These are phyloP conservation scores for Physocephala rufipes DNA, from an alignment of 2,888 invertebrate species.

Conservation along the genomic window DNA sequence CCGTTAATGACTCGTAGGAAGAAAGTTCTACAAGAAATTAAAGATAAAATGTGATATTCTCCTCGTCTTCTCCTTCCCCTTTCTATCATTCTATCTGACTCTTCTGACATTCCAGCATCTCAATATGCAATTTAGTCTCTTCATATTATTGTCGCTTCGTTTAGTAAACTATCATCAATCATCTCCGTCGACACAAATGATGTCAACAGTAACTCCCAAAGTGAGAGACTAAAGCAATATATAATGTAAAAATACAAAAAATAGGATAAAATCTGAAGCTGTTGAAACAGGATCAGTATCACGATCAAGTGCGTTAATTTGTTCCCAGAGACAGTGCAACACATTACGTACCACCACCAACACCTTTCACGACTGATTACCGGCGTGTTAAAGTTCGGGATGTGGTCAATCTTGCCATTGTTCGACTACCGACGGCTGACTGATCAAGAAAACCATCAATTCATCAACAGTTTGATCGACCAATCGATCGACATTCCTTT, in stretches of 20 bases:
- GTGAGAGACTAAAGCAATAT: background rate
- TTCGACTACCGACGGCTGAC: too few relatives aligned
- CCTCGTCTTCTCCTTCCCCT: background rate
- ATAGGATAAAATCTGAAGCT: background rate
- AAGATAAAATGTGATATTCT: background rate
- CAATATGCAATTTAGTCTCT: conserved; percentile 9
- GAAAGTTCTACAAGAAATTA: too few relatives aligned
- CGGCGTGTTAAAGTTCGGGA: background rate
- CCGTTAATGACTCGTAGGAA: conserved; percentile 32
- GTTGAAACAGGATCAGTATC: background rate
- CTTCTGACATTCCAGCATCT: background rate
- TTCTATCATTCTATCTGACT: background rate
- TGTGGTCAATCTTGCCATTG: conserved; percentile 8
- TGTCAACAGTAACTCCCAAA: conserved; percentile 21
- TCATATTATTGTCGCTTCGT: conserved; percentile 32
- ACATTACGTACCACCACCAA: conserved; percentile 14
- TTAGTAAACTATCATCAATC: conserved; percentile 28
- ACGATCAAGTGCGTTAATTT: conserved; percentile 28
- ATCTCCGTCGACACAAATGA: conserved; percentile 30
- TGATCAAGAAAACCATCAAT: too few relatives aligned
- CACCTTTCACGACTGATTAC: background rate
- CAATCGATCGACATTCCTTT: too few relatives aligned
- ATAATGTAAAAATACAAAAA: background rate
- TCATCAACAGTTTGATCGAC: too few relatives aligned
- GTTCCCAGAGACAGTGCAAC: conserved; percentile 29